Evolutionary conservation across 1,140 invertebrate species (phyloP).

Genomic region (Microplitis mediator): DNA sequence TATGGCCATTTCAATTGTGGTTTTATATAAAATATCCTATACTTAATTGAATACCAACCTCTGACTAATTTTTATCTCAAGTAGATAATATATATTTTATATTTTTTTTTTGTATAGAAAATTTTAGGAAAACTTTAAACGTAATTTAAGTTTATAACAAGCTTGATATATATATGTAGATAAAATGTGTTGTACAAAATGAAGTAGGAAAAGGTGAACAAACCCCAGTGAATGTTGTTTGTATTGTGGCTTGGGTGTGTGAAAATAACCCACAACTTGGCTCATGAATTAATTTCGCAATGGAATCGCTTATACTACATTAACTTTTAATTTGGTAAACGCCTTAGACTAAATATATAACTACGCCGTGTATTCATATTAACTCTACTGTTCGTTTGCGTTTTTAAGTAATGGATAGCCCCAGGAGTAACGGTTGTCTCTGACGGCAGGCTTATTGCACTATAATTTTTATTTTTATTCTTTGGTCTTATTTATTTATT

Average conservation of each 20-base stretch:
- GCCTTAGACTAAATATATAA: slow-evolving; percentile 13
- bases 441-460: slow-evolving; percentile 46
- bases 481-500: slow-evolving; percentile 12
- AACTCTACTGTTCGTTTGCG: slow-evolving; percentile 33
- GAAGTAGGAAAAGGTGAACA: background rate
- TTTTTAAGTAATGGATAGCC: slow-evolving; percentile 42
- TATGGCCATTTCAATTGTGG: background rate
- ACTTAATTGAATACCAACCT: background rate
- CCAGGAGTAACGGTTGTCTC: slow-evolving; percentile 42
- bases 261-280: slow-evolving; percentile 35
- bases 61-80: background rate
- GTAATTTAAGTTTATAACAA: too few relatives aligned
- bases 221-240: background rate
- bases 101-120: too few relatives aligned
- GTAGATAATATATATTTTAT: too few relatives aligned
- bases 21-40: slow-evolving; percentile 18
- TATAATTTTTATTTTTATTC: slow-evolving; percentile 10
- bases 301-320: slow-evolving; percentile 52
- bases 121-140: too few relatives aligned
- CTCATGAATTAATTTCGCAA: slow-evolving; percentile 54
- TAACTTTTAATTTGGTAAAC: slow-evolving; percentile 55
- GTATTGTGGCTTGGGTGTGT: background rate
- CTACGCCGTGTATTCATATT: slow-evolving; percentile 34
- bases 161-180: too few relatives aligned
- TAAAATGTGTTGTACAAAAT: too few relatives aligned